Evolutionary conservation across 1,140 invertebrate species (phyloP).

Genomic region (Babylonia areolata): DNA sequence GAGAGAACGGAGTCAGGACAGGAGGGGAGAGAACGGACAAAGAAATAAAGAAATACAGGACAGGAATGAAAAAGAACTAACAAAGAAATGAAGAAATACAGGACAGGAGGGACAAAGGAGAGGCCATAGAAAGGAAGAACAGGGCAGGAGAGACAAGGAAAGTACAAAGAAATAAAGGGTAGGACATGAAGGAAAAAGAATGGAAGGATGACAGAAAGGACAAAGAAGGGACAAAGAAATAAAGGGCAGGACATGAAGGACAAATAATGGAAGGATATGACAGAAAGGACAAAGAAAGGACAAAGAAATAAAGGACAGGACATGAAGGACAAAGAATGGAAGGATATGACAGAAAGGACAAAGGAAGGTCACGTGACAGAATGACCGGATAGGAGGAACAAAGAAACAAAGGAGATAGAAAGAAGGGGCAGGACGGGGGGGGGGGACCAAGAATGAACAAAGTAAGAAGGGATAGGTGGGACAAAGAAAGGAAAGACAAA

Average conservation of each 20-base stretch:
- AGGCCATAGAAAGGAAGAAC: not conserved
- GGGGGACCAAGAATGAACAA: not conserved
- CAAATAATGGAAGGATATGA: not conserved
- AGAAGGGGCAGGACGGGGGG: not conserved
- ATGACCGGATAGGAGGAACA: not conserved
- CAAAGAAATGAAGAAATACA: not conserved
- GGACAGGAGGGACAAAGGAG: not conserved
- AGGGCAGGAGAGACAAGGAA: not conserved
- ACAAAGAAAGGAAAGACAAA: not conserved
- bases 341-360: not conserved
- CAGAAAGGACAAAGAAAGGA: not conserved
- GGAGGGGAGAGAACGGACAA: not conserved
- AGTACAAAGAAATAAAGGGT: not conserved
- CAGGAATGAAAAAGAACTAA: not conserved
- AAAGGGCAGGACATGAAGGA: no score
- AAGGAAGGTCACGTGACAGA: not conserved
- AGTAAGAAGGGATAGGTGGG: not conserved
- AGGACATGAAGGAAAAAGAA: no score
- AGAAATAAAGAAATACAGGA: not conserved
- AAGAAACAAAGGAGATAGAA: not conserved
- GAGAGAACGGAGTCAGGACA: not conserved
- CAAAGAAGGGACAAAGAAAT: no score
- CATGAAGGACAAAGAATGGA: no score
- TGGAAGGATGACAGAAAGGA: no score
- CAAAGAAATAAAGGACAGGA: not conserved